These are phyloP conservation scores for Ceratitis capitata DNA, from an alignment of 1,140 invertebrate species.

Conservation along the genomic window DNA sequence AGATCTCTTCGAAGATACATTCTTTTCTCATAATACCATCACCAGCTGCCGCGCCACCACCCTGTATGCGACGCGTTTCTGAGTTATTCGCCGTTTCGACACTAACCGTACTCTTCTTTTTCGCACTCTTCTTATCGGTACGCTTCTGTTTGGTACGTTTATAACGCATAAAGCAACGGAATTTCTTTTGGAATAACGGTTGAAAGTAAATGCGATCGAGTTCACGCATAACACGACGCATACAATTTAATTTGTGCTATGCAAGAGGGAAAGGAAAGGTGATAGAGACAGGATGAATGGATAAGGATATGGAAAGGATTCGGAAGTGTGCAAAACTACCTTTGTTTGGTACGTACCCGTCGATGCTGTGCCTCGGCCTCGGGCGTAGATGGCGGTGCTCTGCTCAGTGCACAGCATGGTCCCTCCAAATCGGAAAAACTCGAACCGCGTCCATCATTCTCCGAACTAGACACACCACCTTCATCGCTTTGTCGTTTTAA, in stretches of 20 bases:
- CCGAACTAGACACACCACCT: constrained; percentile 75
- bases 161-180: constrained; percentile 49
- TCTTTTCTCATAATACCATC: not conserved
- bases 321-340: no score
- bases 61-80: not conserved
- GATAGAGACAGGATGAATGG: not conserved
- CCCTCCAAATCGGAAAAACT: constrained; percentile 61
- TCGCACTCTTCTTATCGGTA: not conserved
- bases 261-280: not conserved
- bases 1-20: not conserved
- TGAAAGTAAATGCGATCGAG: constrained; percentile 61
- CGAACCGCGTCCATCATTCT: constrained; percentile 61
- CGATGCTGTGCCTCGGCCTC: constrained; percentile 59
- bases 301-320: no score
- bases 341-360: constrained; percentile 55
- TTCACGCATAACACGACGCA: constrained; percentile 61
- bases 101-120: not conserved
- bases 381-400: constrained; percentile 71
- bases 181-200: constrained; percentile 58
- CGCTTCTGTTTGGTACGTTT: constrained; percentile 42
- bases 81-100: not conserved
- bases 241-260: constrained; percentile 47
- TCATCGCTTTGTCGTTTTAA: constrained; percentile 71
- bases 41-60: not conserved
- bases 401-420: constrained; percentile 60